Evolutionary conservation across 2,113 vertebrate species (phyloP), one percentile per base, ranked within the genome.

Genomic region (Microtus oregoni): DNA sequence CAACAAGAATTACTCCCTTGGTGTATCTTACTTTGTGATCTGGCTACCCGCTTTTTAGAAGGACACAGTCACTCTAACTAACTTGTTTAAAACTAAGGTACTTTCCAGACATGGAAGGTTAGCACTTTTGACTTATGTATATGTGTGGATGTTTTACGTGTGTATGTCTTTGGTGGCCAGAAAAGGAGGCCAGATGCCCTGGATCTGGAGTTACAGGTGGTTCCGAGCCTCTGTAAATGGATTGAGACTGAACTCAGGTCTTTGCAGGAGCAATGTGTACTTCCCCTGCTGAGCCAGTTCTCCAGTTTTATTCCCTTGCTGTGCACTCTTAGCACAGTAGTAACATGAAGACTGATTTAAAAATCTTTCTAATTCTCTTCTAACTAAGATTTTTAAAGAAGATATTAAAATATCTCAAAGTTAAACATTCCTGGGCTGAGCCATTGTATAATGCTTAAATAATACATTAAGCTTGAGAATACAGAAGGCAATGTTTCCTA

Each of bases 391-490:
- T 87, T 77, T 81, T 82, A 35, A 30, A 50, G 76, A 67, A 65
- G 6, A 77, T 4, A 75, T 17, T 93, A 88, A 96, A 95, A 86
- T 58, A 83, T 92, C 28, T 79, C 3, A 77, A 47, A 89, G 90
- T 26, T 78, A 41, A 89, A 75, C 26, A 58, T 89, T 41, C 26
- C 7, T 17, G 10, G 4, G 9, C 50, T 58, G 35, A 52, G 32
- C 41, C 26, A 61, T 10, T 41, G 41, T 44, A 32, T 28, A 63
- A 28, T 88, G 96, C 35, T 78, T 89, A 73, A 94, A 94, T 65
- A 44, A 76, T 86, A 5, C 61, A 4, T 90, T 96, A 14, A 83
- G n/a, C 26, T 88, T 90, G 61, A 95, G 90, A 97, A 55, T 35
- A 52, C 50, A 89, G n/a, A 82, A 20, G 11, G 1, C 12, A 26